phyloP scores from a whole-genome alignment of 2,797 vertebrate species.

The Adelosebastes latens region DNA sequence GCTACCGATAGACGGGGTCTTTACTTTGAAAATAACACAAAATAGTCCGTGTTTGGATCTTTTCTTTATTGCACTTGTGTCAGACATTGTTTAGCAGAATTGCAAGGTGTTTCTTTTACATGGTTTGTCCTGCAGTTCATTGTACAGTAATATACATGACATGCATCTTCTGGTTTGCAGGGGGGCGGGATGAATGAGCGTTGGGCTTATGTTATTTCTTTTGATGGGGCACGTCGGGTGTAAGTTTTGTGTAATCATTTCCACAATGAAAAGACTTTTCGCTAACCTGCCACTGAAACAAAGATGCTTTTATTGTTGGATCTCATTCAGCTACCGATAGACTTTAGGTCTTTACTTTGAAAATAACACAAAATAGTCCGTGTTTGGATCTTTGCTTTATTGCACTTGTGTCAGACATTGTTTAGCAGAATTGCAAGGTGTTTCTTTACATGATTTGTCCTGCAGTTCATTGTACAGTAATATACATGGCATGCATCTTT shows the following conservation, averaged over 20 bases:
- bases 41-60: not conserved
- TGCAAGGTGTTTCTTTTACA: not conserved
- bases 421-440: not conserved
- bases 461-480: conserved; percentile 69
- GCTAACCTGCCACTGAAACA: conserved; percentile 18
- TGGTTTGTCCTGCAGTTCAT: conserved; percentile 46
- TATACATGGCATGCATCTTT: conserved; percentile 63
- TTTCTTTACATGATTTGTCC: conserved; percentile 3
- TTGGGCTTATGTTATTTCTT: not conserved
- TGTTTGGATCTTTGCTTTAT: not conserved
- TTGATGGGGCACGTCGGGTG: too few relatives aligned
- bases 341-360: not conserved
- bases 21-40: not conserved
- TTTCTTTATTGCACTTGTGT: not conserved
- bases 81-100: not conserved
- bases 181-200: conserved; percentile 54
- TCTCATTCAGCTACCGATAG: not conserved
- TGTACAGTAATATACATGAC: conserved; percentile 68
- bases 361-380: not conserved
- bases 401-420: not conserved
- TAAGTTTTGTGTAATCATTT: not conserved
- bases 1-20: not conserved
- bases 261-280: not conserved
- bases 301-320: conserved; percentile 40
- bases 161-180: conserved; percentile 37